Percentiles rank a stretch among this genome's conserved stretches.
These are phyloP conservation scores for Xerus rutilus DNA, from an alignment of 2,797 vertebrate species.

Conservation along the genomic window DNA sequence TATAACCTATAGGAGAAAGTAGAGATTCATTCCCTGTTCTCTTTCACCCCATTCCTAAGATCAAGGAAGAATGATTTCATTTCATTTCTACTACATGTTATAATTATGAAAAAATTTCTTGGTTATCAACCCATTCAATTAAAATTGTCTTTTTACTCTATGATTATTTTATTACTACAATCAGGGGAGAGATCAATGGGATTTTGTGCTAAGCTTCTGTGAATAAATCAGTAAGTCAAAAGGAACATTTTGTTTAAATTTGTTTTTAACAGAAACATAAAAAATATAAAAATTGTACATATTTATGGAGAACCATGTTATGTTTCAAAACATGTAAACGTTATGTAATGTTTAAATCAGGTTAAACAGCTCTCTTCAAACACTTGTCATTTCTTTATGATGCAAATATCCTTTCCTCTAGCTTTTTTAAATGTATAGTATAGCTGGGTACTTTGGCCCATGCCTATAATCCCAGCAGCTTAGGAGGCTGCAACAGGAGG, in stretches of 20 bases:
- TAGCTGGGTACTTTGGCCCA: no score
- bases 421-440: background rate
- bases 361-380: background rate
- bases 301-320: background rate
- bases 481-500: no score
- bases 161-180: conserved; percentile 3
- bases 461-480: no score
- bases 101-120: background rate
- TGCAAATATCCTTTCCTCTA: background rate
- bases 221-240: conserved; percentile 38
- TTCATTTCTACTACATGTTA: background rate
- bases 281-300: background rate
- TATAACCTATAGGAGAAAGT: background rate
- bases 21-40: background rate
- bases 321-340: background rate
- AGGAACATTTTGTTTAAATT: background rate
- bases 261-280: background rate
- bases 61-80: background rate
- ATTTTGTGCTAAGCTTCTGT: background rate
- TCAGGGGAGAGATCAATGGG: background rate
- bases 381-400: background rate
- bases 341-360: background rate
- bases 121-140: background rate
- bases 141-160: conserved; percentile 9
- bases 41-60: background rate